These are phyloP conservation scores for Hydrozoanthus tunicans DNA, from an alignment of 64 coral and sea anemone genomes.

Conservation along the genomic window DNA sequence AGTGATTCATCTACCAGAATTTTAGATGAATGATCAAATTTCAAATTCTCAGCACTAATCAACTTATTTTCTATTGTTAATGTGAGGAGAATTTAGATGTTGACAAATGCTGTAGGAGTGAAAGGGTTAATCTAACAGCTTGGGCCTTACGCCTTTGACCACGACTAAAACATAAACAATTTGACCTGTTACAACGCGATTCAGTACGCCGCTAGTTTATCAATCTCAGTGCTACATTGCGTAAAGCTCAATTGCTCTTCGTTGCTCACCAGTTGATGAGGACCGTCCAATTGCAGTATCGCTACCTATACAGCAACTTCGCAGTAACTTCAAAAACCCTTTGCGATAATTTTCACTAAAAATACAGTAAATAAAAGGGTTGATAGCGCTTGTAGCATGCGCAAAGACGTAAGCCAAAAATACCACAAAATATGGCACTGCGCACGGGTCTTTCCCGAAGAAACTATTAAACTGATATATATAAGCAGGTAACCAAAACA, in stretches of 20 bases:
- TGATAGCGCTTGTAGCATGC: constrained; percentile 31
- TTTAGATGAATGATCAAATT: no score
- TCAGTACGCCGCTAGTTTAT: no score
- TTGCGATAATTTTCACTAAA: constrained; percentile 49
- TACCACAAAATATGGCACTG: background rate
- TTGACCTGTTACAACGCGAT: no score
- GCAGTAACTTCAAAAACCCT: constrained; percentile 5
- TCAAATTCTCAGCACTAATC: no score
- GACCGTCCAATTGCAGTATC: background rate
- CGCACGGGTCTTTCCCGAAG: background rate
- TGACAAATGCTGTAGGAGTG: no score
- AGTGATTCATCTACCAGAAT: no score
- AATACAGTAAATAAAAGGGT: constrained; percentile 41
- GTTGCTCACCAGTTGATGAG: background rate
- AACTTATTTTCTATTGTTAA: no score
- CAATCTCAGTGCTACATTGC: background rate
- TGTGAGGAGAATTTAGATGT: no score
- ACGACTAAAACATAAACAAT: no score
- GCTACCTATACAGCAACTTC: background rate
- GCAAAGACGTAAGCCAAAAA: constrained; percentile 10
- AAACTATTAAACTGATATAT: constrained; percentile 22
- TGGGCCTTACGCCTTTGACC: no score
- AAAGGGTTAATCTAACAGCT: no score
- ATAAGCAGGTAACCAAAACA: constrained; percentile 41
- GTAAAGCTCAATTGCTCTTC: constrained; percentile 6